Base-by-base conservation (phyloP, 2,888 invertebrate genomes). In the Imbricaverruca yamaguchii region DNA sequence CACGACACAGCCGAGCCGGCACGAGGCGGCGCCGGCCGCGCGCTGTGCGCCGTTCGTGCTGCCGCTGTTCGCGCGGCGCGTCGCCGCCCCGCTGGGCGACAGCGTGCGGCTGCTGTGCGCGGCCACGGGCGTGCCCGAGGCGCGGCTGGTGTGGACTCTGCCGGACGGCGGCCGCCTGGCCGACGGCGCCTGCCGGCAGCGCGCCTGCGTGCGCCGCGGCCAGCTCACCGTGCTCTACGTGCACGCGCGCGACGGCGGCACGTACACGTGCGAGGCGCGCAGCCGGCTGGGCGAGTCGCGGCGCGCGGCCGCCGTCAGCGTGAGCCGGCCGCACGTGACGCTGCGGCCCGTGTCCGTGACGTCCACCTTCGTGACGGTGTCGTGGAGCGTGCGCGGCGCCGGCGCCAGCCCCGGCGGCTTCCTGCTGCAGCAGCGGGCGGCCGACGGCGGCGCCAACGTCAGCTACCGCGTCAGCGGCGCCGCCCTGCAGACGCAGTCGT, bases 321-420 rank as follows among this genome's bases (percentile, higher is more conserved):
- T 79, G 23, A n/a, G 56, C 9, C 57, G 15, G 13, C 79, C 79
- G 13, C 11, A 12, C 79, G 57, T 79, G 56, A 8, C 23, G 57
- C 79, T 79, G 56, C 7, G 11, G 23, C n/a, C 79, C 57, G 79
- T 79, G 23, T 79, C 79, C 21, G 79, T 79, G 25, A 59, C 79
- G 15, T 79, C 79, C 57, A 79, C 57, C 7, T 79, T 79, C 25
- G 79, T 79, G 21, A 79, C 79, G 9, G 57, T 79, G 56, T 79
- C 79, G 13, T 79, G 79, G 79, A 56, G 23, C 23, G 79, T 79
- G 23, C 39, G 39, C 39, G 39, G 39, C 39, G 12, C 57, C 57
- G 56, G 57, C 59, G 79, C 23, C 23, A 15, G 74, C 53, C 39
- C 39, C 0, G 53, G 15, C 74, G 13, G 13, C 25, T 57, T 79